These are phyloP conservation scores for Fopius arisanus DNA, from an alignment of 1,140 invertebrate genomes.

Conservation along the genomic window DNA sequence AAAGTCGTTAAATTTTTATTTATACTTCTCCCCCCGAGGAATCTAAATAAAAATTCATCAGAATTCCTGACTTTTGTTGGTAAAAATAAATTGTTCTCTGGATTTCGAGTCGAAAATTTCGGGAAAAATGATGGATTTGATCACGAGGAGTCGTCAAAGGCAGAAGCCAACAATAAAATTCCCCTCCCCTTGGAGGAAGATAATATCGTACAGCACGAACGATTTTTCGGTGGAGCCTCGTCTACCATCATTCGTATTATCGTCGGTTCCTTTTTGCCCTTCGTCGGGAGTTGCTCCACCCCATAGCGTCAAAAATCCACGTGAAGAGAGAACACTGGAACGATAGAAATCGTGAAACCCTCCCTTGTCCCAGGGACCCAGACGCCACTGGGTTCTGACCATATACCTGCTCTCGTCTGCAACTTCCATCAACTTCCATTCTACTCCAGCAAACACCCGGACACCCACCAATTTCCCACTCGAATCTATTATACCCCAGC, in stretches of 20 bases:
- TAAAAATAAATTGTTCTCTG: no score
- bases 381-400: not conserved
- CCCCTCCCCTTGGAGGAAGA: not conserved
- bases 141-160: no score
- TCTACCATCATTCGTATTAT: slow-evolving; percentile 25
- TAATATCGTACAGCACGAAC: slow-evolving; percentile 20
- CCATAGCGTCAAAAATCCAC: slow-evolving; percentile 14
- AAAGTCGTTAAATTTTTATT: no score
- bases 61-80: no score
- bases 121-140: no score
- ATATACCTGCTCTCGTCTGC: slow-evolving; percentile 17
- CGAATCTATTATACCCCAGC: no score
- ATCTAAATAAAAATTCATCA: no score
- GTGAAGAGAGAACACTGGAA: not conserved
- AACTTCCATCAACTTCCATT: not conserved
- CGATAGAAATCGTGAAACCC: not conserved
- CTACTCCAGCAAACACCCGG: not conserved
- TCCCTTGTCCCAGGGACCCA: not conserved
- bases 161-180: slow-evolving; percentile 13
- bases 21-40: no score
- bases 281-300: not conserved
- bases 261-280: slow-evolving; percentile 17
- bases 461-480: not conserved
- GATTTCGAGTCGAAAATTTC: no score
- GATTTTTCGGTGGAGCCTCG: not conserved